A percentile compares a stretch with the other conserved stretches of the same genome.
Conservation (phyloP, 1,140 invertebrate genomes). For the Tetramorium parvispinum region DNA sequence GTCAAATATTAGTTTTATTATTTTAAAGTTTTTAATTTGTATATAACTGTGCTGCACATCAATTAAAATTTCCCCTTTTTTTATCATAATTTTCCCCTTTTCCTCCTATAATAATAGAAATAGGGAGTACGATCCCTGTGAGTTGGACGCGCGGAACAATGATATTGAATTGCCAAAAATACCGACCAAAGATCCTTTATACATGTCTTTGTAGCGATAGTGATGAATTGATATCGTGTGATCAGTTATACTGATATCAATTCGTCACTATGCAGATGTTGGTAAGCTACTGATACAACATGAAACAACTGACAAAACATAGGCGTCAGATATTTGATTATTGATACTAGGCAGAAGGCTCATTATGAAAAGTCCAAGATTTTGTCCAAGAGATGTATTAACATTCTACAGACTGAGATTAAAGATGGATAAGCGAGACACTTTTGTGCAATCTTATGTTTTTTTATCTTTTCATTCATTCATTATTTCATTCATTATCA, state of each 20-base stretch:
- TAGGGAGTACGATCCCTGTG: no score
- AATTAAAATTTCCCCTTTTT: no score
- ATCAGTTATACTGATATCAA: conserved; percentile 87
- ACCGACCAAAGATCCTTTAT: conserved; percentile 84
- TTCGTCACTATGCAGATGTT: no score
- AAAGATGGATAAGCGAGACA: conserved; percentile 87
- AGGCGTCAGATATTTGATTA: conserved; percentile 89
- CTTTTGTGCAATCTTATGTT: conserved; percentile 84
- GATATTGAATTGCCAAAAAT: conserved; percentile 77
- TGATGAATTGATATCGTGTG: conserved; percentile 84
- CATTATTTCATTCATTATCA: no score
- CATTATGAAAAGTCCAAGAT: conserved; percentile 91
- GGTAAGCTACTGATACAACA: no score
- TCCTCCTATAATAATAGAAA: no score
- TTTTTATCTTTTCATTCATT: conserved; percentile 78
- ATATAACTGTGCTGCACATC: no score
- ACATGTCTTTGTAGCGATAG: conserved; percentile 21
- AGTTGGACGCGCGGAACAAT: neutral
- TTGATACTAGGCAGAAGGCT: conserved; percentile 89
- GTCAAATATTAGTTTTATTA: no score
- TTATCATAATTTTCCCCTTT: no score
- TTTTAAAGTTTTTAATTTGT: no score
- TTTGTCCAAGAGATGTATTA: conserved; percentile 88
- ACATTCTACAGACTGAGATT: conserved; percentile 91
- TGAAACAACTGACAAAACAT: no score